Evolutionary conservation across 2,888 invertebrate genomes (phyloP).

Genomic region (Tethea ocularis): DNA sequence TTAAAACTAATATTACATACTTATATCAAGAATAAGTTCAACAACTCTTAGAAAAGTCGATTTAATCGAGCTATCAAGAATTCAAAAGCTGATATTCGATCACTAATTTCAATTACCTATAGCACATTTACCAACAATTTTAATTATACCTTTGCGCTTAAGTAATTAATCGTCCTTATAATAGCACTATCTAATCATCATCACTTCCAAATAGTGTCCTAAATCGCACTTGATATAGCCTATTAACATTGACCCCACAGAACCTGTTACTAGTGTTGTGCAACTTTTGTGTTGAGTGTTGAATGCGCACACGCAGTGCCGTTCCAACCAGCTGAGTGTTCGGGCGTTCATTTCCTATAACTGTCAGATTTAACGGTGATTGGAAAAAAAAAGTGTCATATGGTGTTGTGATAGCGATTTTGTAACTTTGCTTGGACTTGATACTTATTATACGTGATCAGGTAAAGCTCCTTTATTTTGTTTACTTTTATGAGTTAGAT

Average conservation of each 20-base stretch:
- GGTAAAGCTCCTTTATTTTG: background rate
- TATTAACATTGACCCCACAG: conserved; percentile 59
- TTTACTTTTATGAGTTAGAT: no score
- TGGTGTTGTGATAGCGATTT: conserved; percentile 7
- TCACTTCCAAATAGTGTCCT: conserved; percentile 22
- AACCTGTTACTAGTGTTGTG: conserved; percentile 18
- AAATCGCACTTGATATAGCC: conserved; percentile 33
- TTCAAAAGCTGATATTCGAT: background rate
- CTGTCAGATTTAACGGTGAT: conserved; percentile 8
- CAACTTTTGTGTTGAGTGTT: conserved; percentile 14
- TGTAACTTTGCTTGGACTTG: background rate
- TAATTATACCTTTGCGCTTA: background rate
- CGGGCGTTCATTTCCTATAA: conserved; percentile 25
- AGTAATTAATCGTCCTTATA: background rate
- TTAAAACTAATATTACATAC: no score
- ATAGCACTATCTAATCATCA: background rate
- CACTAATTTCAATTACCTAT: background rate
- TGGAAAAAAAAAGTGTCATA: background rate
- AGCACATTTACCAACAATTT: background rate
- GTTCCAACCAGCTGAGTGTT: conserved; percentile 33
- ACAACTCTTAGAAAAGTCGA: background rate
- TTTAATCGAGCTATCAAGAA: no score
- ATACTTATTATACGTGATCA: background rate
- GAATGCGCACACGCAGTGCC: conserved; percentile 29
- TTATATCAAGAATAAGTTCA: background rate